Base-by-base conservation (phyloP, 2,797 vertebrate genomes). In the Alosa sapidissima region DNA sequence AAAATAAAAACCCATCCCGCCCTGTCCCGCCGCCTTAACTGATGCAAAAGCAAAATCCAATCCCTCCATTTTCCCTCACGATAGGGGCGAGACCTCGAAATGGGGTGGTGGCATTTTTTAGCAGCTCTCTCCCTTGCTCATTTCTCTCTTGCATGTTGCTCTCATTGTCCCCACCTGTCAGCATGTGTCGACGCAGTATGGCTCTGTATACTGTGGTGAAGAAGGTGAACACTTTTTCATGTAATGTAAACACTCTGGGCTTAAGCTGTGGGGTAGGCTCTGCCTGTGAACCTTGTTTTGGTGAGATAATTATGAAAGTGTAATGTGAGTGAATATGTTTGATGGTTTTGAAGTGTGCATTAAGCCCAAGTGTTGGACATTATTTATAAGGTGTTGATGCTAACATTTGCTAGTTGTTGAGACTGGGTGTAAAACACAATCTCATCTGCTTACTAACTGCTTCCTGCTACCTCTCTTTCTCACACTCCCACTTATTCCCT, bases 381-480 rank as follows among this genome's bases (percentile, higher is more conserved):
- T 72, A 72, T 72, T 33, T 36, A 33, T 13, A 14, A 72, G 28
- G 65, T 78, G 72, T 78, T 78, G 19, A 78, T 47, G 19, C 16
- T 78, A 45, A 47, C 36, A 16, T 16, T 45, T 47, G 5, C 19
- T 21, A 78, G 72, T 45, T 41, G 11, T 75, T 75, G 33, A 41
- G 33, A 47, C 72, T 78, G 14, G 5, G 19, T 78, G 72, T 24
- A n/a, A 19, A 78, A 78, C 41, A 78, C 36, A 78, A 78, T 47
- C 14, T 88, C 85, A 83, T 87, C 84, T 91, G 89, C 88, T 21
- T 58, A 92, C 90, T 92, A 91, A 94, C 89, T 52, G 86, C 90
- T 87, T 90, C 88, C 87, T 87, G 84, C 54, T 92, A 86, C 87
- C 81, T 93, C 88, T 87, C 55, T 83, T 47, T 78, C 45, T 81